Base-by-base conservation (phyloP, 2,113 vertebrate genomes). In the Acrocephalus kingi region DNA sequence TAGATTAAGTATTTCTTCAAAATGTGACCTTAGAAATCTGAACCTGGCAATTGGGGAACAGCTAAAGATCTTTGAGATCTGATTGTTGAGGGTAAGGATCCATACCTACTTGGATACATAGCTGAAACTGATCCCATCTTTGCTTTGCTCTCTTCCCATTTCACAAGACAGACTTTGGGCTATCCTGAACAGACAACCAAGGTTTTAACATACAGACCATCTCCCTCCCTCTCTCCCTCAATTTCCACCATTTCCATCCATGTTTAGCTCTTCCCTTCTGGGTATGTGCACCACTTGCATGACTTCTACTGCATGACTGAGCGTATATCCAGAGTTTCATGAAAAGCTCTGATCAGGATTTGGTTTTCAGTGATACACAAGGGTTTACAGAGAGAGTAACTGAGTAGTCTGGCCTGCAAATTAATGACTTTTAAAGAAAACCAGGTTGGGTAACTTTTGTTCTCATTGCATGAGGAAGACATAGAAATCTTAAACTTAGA, bases 51-150 rank as follows among this genome's bases (percentile, higher is more conserved):
- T 5, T 52, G 22, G 9, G 21, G 33, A 90, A 43, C 51, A 35
- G 15, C 15, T 24, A 56, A 48, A 41, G 23, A 37, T 87, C 37
- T 52, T 71, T 3, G 9, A 14, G 6, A 22, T 86, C 54, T 20
- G 5, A 43, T 17, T 56, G 14, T 9, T 54, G 71, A 46, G n/a
- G 37, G 18, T 66, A 41, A 69, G 79, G 24, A 66, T 21, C 45
- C 1, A 2, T 3, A 7, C 0, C 0, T 45, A 18, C 82, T 55
- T 85, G 49, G 14, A 41, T 66, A 73, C 8, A 6, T 2, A 49
- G 28, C 12, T 74, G 72, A 58, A 80, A 69, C 49, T 73, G 22
- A 66, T 45, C n/a, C 49, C 15, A 24, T 33, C 13, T 73, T 13
- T 35, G 19, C 35, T 68, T 76, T 64, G 19, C 12, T 58, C 39